These are phyloP conservation scores for Venusia cambrica DNA, from an alignment of 2,888 invertebrate genomes.

Conservation along the genomic window DNA sequence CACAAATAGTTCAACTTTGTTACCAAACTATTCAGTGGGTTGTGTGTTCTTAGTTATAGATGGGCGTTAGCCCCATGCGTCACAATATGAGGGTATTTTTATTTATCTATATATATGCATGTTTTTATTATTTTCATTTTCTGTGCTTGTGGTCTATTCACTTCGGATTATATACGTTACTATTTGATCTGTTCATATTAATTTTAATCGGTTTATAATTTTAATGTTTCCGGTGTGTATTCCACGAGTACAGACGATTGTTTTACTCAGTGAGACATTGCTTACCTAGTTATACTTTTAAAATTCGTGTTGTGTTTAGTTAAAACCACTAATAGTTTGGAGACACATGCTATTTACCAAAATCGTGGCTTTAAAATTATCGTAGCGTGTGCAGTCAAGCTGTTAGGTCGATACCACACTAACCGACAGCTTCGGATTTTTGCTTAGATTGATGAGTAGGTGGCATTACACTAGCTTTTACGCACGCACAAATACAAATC, in stretches of 20 bases:
- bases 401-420: slow-evolving; percentile 3
- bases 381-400: slow-evolving; percentile 9
- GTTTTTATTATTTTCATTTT: slow-evolving; percentile 20
- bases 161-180: too few species aligned
- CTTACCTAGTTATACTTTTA: slow-evolving; percentile 19
- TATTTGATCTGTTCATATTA: too few species aligned
- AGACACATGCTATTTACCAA: slow-evolving; percentile 9
- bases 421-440: too few species aligned
- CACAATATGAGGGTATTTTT: slow-evolving; percentile 21
- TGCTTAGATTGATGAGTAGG: too few species aligned
- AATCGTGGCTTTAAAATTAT: background rate
- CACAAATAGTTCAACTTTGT: too few species aligned
- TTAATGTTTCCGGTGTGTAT: slow-evolving; percentile 3
- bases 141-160: slow-evolving; percentile 19
- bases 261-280: slow-evolving; percentile 24
- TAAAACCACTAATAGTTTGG: slow-evolving; percentile 20
- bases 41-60: slow-evolving; percentile 13
- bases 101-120: slow-evolving; percentile 25
- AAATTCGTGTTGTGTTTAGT: slow-evolving; percentile 25
- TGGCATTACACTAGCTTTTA: too few species aligned
- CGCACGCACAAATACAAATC: too few species aligned
- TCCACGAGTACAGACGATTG: slow-evolving; percentile 14
- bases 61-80: slow-evolving; percentile 11
- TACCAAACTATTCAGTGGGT: slow-evolving; percentile 19
- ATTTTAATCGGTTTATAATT: slow-evolving; percentile 1